phyloP scores from a whole-genome alignment of 2,888 invertebrate species.

The Ectemnius lituratus region DNA sequence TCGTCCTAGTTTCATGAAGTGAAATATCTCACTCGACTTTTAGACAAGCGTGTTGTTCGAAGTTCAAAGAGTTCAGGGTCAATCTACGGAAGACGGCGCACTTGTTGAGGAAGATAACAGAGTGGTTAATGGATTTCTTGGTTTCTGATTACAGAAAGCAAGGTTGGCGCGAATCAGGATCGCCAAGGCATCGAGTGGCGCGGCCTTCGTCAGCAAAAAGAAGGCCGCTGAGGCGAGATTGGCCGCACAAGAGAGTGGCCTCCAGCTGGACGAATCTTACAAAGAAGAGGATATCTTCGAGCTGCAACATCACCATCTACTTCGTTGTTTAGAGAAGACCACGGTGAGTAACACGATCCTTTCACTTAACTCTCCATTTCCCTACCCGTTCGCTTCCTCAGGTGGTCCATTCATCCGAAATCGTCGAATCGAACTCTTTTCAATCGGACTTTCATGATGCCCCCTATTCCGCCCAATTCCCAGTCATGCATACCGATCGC shows the following conservation, averaged over 20 bases:
- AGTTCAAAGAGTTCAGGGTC: no score
- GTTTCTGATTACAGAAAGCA: slow-evolving; percentile 91
- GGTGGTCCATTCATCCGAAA: no score
- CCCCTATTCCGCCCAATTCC: no score
- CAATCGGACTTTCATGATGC: no score
- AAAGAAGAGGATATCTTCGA: slow-evolving; percentile 98
- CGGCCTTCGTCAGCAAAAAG: slow-evolving; percentile 98
- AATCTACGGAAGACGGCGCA: no score
- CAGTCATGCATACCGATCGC: no score
- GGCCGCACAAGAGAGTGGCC: slow-evolving; percentile 94
- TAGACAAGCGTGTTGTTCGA: no score
- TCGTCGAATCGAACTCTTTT: no score
- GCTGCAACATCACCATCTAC: slow-evolving; percentile 98
- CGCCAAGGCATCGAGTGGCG: slow-evolving; percentile 99
- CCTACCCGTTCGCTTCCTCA: background rate
- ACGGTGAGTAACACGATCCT: slow-evolving; percentile 84
- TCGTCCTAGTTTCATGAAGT: no score
- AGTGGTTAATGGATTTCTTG: background rate
- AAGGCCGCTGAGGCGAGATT: slow-evolving; percentile 97
- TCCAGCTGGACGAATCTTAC: slow-evolving; percentile 92
- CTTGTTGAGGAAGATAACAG: no score
- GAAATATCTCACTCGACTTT: no score
- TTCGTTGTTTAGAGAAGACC: slow-evolving; percentile 98
- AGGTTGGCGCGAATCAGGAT: slow-evolving; percentile 98
- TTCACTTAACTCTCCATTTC: background rate